phyloP scores from a whole-genome alignment of 35 echinoderm and acorn worm species.

The Acanthaster planci region DNA sequence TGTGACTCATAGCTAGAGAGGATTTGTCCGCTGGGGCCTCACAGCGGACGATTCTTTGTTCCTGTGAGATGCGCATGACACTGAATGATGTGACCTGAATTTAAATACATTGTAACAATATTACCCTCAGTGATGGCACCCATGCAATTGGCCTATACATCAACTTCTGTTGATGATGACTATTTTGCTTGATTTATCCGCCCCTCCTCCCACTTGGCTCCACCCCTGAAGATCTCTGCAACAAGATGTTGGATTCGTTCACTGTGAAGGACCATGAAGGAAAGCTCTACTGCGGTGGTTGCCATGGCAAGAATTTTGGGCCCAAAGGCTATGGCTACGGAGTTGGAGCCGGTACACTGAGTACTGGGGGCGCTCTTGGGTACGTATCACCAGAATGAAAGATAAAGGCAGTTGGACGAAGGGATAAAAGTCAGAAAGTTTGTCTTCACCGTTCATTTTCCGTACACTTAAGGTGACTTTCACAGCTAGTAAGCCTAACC shows the following conservation, averaged over 20 bases:
- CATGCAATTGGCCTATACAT: not conserved
- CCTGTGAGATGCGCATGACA: not conserved
- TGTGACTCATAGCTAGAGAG: too few relatives aligned
- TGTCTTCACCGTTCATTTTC: too few relatives aligned
- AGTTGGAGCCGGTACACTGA: slow-evolving; percentile 56
- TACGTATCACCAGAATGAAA: too few relatives aligned
- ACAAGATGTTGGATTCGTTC: slow-evolving; percentile 89
- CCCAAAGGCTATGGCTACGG: slow-evolving; percentile 75
- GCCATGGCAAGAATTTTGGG: slow-evolving; percentile 69
- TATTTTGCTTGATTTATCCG: not conserved
- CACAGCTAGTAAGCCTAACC: too few relatives aligned
- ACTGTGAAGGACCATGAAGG: slow-evolving; percentile 88
- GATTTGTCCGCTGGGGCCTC: too few relatives aligned
- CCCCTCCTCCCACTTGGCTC: not conserved
- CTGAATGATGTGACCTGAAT: not conserved
- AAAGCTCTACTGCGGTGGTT: slow-evolving; percentile 87
- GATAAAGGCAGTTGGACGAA: too few relatives aligned
- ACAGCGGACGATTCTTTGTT: not conserved
- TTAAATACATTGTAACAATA: not conserved
- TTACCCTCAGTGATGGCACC: not conserved
- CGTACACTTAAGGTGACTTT: too few relatives aligned
- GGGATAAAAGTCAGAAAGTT: too few relatives aligned
- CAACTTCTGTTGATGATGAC: not conserved
- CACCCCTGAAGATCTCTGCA: slow-evolving; percentile 35
- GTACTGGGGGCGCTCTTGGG: not conserved